phyloP scores from a whole-genome alignment of 2,113 vertebrate genomes.

The Oceanites oceanicus region DNA sequence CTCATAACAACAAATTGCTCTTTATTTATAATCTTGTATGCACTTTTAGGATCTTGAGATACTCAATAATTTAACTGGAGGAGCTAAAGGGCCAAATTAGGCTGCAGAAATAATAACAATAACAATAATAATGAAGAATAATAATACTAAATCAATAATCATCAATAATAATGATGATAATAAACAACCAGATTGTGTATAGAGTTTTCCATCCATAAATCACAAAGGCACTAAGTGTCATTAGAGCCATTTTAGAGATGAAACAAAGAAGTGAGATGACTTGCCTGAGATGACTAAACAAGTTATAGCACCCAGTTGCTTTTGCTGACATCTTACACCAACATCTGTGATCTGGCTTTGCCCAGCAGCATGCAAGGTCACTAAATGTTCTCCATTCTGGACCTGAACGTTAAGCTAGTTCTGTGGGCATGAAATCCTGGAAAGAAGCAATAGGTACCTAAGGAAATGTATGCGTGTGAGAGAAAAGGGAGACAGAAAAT shows the following conservation, averaged over 20 bases:
- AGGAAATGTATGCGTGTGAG: not conserved
- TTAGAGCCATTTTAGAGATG: not conserved
- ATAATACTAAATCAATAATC: too few species aligned
- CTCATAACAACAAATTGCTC: not conserved
- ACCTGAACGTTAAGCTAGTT: not conserved
- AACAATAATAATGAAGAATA: too few species aligned
- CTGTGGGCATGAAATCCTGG: not conserved
- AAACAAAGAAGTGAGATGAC: not conserved
- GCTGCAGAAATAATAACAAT: not conserved
- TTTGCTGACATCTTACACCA: not conserved
- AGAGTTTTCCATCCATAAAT: not conserved
- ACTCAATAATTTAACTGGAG: not conserved
- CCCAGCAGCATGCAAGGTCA: not conserved
- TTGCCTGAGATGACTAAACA: constrained; percentile 10
- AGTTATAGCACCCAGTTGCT: not conserved
- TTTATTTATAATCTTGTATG: not conserved
- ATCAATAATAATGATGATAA: not conserved
- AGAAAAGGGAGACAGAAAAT: not conserved
- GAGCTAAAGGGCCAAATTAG: not conserved
- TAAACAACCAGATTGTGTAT: not conserved
- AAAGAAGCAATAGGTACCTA: not conserved
- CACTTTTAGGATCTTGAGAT: not conserved
- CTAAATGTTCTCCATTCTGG: not conserved
- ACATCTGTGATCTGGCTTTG: not conserved
- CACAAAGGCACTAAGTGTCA: not conserved